phyloP scores from a whole-genome alignment of 2,113 vertebrate species.

The Cinclus mexicanus region DNA sequence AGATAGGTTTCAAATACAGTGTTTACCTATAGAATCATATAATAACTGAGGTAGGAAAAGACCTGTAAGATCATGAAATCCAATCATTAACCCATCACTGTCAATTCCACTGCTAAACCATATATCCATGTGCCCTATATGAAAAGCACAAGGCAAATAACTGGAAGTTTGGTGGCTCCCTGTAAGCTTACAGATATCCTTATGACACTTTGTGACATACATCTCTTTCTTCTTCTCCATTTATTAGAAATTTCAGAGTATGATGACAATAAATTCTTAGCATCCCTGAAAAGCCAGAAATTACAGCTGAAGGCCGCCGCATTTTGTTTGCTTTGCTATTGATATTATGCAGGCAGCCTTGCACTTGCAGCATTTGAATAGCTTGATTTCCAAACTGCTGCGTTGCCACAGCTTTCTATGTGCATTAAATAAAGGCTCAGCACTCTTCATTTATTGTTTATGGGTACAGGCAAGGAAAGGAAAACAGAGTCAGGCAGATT shows the following conservation, averaged over 20 bases:
- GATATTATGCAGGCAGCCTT: background rate
- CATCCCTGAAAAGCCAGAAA: background rate
- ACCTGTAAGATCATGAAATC: background rate
- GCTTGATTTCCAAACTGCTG: background rate
- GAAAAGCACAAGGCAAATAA: background rate
- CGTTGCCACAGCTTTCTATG: background rate
- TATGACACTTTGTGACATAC: background rate
- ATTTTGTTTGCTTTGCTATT: background rate
- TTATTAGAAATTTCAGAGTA: background rate
- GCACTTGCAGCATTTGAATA: background rate
- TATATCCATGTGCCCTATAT: fast-evolving
- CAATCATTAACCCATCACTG: background rate
- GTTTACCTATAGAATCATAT: background rate
- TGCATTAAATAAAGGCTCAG: background rate
- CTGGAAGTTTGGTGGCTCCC: background rate
- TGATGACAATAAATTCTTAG: background rate
- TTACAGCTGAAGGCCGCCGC: background rate
- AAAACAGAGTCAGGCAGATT: background rate
- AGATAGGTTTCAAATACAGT: background rate
- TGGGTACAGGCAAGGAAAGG: background rate
- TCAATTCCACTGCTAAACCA: background rate
- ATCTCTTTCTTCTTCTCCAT: background rate
- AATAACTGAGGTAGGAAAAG: background rate
- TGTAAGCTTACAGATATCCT: background rate
- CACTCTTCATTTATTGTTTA: background rate